Evolutionary conservation across 2,797 vertebrate genomes (phyloP).

Genomic region (Syngnathus rostellatus): DNA sequence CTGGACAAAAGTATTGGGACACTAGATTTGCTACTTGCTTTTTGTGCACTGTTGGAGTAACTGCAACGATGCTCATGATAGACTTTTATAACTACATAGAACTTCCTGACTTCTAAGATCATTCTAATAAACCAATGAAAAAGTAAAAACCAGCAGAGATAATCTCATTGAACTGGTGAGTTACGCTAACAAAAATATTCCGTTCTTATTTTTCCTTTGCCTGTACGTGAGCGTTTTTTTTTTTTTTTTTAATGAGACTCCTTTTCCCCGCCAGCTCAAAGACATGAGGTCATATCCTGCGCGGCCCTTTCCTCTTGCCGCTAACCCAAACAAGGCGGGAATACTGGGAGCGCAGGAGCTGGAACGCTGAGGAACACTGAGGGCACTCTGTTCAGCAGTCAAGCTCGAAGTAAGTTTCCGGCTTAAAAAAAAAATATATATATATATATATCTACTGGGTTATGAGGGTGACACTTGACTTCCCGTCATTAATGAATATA

Average conservation of each 20-base stretch:
- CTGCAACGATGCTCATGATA: too few relatives aligned
- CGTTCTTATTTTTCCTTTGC: background rate
- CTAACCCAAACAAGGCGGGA: constrained; percentile 74
- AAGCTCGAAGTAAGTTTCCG: constrained; percentile 14
- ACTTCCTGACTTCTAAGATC: too few relatives aligned
- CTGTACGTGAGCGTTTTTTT: constrained; percentile 42
- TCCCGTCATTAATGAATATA: constrained; percentile 7
- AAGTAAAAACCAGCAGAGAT: background rate
- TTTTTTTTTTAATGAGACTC: constrained; percentile 13
- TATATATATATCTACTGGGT: background rate
- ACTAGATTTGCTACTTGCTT: background rate
- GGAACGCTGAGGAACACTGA: constrained; percentile 35
- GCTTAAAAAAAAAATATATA: background rate
- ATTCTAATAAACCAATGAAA: background rate
- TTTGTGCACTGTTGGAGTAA: too few relatives aligned
- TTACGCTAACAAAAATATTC: background rate
- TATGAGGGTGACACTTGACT: constrained; percentile 4
- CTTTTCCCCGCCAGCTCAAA: constrained; percentile 62
- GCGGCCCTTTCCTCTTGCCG: constrained; percentile 67
- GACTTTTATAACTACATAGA: too few relatives aligned
- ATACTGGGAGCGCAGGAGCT: constrained; percentile 33
- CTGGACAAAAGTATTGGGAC: background rate
- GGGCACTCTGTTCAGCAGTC: constrained; percentile 36
- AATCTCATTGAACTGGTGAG: background rate
- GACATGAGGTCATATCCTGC: constrained; percentile 77